Base-by-base conservation (phyloP, 1,140 invertebrate species). In the Magallana ariakensis region DNA sequence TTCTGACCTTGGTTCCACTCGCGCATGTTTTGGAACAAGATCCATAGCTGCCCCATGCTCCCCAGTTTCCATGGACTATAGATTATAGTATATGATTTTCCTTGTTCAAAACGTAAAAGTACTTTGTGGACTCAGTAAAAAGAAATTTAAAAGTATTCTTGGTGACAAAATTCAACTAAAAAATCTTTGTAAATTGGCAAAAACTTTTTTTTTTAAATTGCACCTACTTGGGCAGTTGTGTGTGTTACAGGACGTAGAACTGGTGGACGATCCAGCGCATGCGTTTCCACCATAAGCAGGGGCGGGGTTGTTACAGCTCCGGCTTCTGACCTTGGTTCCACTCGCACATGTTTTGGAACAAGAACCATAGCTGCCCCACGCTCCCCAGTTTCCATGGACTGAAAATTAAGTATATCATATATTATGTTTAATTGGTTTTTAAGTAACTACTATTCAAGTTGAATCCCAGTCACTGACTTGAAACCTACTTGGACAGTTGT, bases 301-400 rank as follows among this genome's bases (percentile, higher is more conserved):
- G 58, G 83, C 84, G 33, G 96, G 96, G 91, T 96, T 96, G 88
- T 96, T 95, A 92, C 97, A 97, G 60, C 92, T 93, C 88, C 97
- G 94, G 8, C 92, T 94, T 89, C 96, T 94, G 89, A 95, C 96
- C 91, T 95, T 95, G 0, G 96, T 95, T 11, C 96, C 97, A 22
- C 95, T 90, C 4, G 19, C 56, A 90, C 97, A 97, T 6, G 95
- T 95, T 19, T 95, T 94, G 0, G 96, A 96, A 92, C 97, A 97
- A 9, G 95, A 93, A 22, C 95, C 95, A 96, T 96, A 97, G 3
- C 91, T 54, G 26, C 93, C 92, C 96, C 96, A 97, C 0, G 92
- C 85, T 80, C 95, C 95, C 96, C 96, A 97, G 4, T 94, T 95
- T 8, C 33, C 33, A 46, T 46, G 33, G 33, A 46, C 33, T 46